Evolutionary conservation across 2,888 invertebrate species (phyloP), one percentile per base, ranked within the genome.

Genomic region (Diaphora mendica): DNA sequence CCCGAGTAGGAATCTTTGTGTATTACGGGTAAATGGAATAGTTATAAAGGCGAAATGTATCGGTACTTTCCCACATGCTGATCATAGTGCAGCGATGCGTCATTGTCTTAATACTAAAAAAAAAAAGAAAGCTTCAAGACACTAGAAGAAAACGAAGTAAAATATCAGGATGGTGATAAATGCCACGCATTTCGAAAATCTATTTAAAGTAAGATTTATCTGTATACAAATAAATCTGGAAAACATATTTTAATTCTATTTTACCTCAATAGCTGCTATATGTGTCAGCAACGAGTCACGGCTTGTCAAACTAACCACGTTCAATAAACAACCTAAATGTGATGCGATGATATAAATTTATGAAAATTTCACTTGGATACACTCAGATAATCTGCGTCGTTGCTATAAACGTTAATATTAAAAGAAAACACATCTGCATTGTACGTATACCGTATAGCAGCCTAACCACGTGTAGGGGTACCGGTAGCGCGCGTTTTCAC

Each of bases 401-500:
- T 82, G 85, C 84, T 77, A 78, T 84, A 85, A 86, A 84, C 81
- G 82, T 77, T 76, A 79, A 83, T 82, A 86, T 86, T 88, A 89
- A 79, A 83, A 80, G 86, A 89, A 91, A 91, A 91, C 90, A 91
- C 88, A 87, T 85, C 84, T 88, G 82, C 83, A 89, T 87, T 83
- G 86, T 87, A 90, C 84, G 89, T 91, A 92, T 91, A 91, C 91
- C 90, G 86, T 91, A 90, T 87, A 91, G 86, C 85, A 88, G 87
- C 87, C 87, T 88, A 94, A 95, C 95, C 95, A 95, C 95, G 95
- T 95, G 95, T 95, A 91, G 91, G 88, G 87, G 88, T 91, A 95
- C 95, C 95, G 95, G 95, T 92, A 91, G 92, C 92, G 91, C 92
- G 92, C 90, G 90, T 88, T 91, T 94, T 91, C 86, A 89, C 89